A percentile compares a stretch with the other conserved stretches of the same genome.
These are phyloP conservation scores for Oligia strigilis DNA, from an alignment of 2,888 invertebrate genomes.

Conservation along the genomic window DNA sequence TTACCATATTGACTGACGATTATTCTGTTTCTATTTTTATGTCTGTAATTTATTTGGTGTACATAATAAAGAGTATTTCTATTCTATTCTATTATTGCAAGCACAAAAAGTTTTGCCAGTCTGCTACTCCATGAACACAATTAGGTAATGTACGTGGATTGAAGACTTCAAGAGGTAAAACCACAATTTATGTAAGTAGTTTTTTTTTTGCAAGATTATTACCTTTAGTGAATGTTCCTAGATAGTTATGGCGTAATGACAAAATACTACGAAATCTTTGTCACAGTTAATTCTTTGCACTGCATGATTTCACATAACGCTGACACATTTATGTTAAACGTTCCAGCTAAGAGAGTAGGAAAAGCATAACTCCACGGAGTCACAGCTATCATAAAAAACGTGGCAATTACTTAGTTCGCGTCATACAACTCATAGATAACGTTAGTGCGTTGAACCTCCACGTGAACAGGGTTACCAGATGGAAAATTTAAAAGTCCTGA, in stretches of 20 bases:
- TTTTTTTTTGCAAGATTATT: too few relatives aligned
- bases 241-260: background rate
- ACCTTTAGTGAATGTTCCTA: background rate
- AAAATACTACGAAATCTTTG: background rate
- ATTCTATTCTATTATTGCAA: background rate
- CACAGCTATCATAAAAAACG: conserved; percentile 47
- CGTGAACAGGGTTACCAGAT: conserved; percentile 30
- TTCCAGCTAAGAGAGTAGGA: conserved; percentile 42
- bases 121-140: conserved; percentile 23
- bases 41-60: too few relatives aligned
- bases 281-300: conserved; percentile 30
- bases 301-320: conserved; percentile 25
- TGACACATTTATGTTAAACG: conserved; percentile 55
- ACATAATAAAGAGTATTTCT: too few relatives aligned
- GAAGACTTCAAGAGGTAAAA: conserved; percentile 10
- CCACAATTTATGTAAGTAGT: conserved; percentile 10
- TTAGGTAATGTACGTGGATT: conserved; percentile 12
- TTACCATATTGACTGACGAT: conserved; percentile 7
- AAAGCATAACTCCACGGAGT: conserved; percentile 48
- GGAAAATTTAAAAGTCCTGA: background rate
- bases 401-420: conserved; percentile 57
- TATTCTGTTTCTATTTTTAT: too few relatives aligned
- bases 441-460: conserved; percentile 63
- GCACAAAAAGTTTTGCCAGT: conserved; percentile 6
- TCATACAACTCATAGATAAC: conserved; percentile 55